Percentiles rank a stretch among this genome's conserved stretches.
Conservation (phyloP, 1,140 invertebrate genomes). For the Chlorops oryzae region DNA sequence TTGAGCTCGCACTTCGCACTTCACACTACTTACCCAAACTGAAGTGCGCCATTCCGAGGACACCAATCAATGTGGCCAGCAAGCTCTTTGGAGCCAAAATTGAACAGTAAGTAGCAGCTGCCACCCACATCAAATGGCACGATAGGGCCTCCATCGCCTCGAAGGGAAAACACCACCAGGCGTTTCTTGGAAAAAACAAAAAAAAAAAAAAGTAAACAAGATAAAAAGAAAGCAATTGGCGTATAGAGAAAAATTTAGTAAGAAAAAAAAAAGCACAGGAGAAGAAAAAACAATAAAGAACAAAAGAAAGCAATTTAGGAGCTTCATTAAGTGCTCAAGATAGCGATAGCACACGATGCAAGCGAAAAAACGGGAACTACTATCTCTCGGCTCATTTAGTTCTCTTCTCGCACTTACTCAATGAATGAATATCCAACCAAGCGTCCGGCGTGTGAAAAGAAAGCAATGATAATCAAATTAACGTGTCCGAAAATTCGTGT, state of each 20-base stretch:
- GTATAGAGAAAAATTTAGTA: too few relatives aligned
- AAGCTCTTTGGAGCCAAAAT: slow-evolving; percentile 72
- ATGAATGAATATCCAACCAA: slow-evolving; percentile 79
- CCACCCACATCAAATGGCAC: slow-evolving; percentile 82
- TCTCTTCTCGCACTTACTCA: slow-evolving; percentile 54
- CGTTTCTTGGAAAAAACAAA: slow-evolving; percentile 54
- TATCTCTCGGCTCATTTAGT: too few relatives aligned
- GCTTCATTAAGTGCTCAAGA: too few relatives aligned
- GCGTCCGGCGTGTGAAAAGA: slow-evolving; percentile 70
- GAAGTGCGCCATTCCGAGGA: slow-evolving; percentile 76
- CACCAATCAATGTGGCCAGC: slow-evolving; percentile 72
- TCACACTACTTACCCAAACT: slow-evolving; percentile 61
- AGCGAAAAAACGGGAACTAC: not conserved
- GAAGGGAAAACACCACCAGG: slow-evolving; percentile 80
- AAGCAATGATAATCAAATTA: slow-evolving; percentile 73
- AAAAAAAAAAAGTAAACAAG: too few relatives aligned
- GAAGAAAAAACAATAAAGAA: not conserved
- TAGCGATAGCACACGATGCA: not conserved
- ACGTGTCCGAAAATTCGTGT: slow-evolving; percentile 74
- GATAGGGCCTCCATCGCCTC: slow-evolving; percentile 80
- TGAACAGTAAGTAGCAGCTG: slow-evolving; percentile 78
- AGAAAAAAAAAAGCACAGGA: too few relatives aligned
- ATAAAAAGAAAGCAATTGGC: too few relatives aligned
- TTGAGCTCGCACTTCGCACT: too few relatives aligned
- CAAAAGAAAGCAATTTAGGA: not conserved